Base-by-base conservation (phyloP, 2,888 invertebrate species). In the Chaitophorus viminalis region DNA sequence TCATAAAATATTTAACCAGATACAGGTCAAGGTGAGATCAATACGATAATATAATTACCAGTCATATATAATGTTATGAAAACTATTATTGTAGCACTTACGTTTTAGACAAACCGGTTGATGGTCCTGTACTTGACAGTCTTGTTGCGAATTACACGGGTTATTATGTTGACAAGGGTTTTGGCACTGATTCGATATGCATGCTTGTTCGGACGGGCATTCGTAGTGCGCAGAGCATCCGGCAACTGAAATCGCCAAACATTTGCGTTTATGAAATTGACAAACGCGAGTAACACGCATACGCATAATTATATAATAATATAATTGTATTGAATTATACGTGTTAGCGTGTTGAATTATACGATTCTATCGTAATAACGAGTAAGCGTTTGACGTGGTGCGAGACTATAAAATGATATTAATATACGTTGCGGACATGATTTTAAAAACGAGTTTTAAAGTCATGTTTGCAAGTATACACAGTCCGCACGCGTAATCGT, bases 81-180 rank as follows among this genome's bases (percentile, higher is more conserved):
- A 18, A 29, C 18, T 18, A 18, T 21, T 6, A 36, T 79, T 60
- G 17, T 3, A 29, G 46, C 31, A 83, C 83, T 90, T 92, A 95
- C 96, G 95, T 93, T 94, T 95, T 72, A 95, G 94, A 91, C 97
- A 97, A 89, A 96, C 95, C 17, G 97, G 95, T 91, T 95, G 95
- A 91, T 97, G 97, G 90, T 96, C 93, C 90, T 95, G 93, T 77
- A 97, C 96, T 90, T 95, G 95, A 91, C 97, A 97, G 90, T 96
- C 95, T 90, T 97, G 95, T 82, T 94, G 94, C 75, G 93, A 92
- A 46, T 93, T 92, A 91, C 97, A 97, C 3, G 96, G 96, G 89
- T 95, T 95, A 39, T 93, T 94, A 91, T 93, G 93, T 25, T 94
- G 93, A 91, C 97, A 97, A 36, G 97, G 97, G 92, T 96, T 96